phyloP scores from a whole-genome alignment of 2,888 invertebrate species.

The Coleophora deauratella region DNA sequence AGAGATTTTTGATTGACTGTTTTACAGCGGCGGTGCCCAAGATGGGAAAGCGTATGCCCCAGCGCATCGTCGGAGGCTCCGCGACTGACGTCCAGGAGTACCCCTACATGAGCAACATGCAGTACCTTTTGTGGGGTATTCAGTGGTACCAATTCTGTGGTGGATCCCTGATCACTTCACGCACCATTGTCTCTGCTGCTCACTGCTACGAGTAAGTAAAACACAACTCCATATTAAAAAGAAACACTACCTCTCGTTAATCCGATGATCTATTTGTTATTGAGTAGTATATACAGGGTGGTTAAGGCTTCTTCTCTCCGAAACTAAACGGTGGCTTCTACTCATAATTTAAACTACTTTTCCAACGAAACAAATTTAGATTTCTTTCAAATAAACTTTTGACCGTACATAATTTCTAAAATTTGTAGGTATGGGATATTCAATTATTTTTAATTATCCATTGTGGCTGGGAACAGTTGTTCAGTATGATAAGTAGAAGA shows the following conservation, averaged over 20 bases:
- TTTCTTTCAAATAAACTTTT: too few species aligned
- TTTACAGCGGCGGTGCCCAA: neutral
- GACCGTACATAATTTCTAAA: too few species aligned
- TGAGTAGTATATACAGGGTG: neutral
- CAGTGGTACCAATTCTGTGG: slow-evolving; percentile 3
- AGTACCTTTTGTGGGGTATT: neutral
- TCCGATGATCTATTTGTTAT: neutral
- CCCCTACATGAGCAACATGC: slow-evolving; percentile 3
- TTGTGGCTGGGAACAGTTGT: too few species aligned
- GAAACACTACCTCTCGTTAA: neutral
- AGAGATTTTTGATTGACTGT: too few species aligned
- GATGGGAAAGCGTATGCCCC: slow-evolving; percentile 20
- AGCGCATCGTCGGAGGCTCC: slow-evolving; percentile 38
- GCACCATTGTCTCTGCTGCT: slow-evolving; percentile 3
- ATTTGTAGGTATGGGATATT: too few species aligned
- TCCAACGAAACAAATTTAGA: too few species aligned
- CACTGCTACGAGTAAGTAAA: slow-evolving; percentile 4
- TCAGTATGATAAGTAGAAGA: neutral
- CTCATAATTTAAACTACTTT: neutral
- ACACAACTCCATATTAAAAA: neutral
- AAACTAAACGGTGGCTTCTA: neutral
- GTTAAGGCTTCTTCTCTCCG: neutral
- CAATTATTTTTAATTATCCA: too few species aligned
- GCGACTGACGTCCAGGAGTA: neutral
- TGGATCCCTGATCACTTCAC: slow-evolving; percentile 7